These are phyloP conservation scores for Ctenopoma kingsleyae DNA, from an alignment of 2,797 vertebrate genomes.

Conservation along the genomic window DNA sequence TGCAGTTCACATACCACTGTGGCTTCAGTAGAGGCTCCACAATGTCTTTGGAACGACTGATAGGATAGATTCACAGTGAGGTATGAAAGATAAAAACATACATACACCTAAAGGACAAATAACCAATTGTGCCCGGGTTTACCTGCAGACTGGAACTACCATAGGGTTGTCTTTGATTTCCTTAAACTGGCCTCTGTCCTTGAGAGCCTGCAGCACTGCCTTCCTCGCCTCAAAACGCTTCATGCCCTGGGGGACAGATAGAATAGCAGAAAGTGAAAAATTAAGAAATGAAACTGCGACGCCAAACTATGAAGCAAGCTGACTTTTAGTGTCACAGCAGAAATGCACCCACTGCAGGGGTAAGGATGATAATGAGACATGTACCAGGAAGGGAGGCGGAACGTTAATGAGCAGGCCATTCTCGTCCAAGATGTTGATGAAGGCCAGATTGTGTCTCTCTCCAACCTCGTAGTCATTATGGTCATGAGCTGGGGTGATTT, in stretches of 20 bases:
- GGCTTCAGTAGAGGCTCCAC: conserved; percentile 94
- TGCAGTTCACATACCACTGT: conserved; percentile 93
- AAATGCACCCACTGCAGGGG: conserved; percentile 44
- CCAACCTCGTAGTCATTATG: conserved; percentile 94
- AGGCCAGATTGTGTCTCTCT: conserved; percentile 88
- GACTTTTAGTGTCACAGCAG: conserved; percentile 45
- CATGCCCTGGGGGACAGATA: conserved; percentile 85
- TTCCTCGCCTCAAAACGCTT: conserved; percentile 92
- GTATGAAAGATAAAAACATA: background rate
- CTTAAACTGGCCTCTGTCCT: conserved; percentile 88
- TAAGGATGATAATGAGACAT: conserved; percentile 55
- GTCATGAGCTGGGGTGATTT: conserved; percentile 96
- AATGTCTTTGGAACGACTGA: conserved; percentile 93
- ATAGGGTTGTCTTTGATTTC: conserved; percentile 93
- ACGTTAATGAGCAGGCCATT: conserved; percentile 91
- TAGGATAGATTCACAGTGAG: background rate
- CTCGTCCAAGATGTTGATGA: conserved; percentile 92
- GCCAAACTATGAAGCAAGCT: conserved; percentile 13
- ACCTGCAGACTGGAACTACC: conserved; percentile 97
- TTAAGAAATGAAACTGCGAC: conserved; percentile 10
- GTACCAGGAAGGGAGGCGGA: conserved; percentile 91
- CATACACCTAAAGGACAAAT: conserved; percentile 20
- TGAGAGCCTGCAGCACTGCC: conserved; percentile 88
- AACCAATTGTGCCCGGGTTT: conserved; percentile 24
- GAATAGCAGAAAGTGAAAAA: conserved; percentile 16